These are phyloP conservation scores for Takifugu ocellatus DNA, from an alignment of 2,797 vertebrate species.

Conservation along the genomic window DNA sequence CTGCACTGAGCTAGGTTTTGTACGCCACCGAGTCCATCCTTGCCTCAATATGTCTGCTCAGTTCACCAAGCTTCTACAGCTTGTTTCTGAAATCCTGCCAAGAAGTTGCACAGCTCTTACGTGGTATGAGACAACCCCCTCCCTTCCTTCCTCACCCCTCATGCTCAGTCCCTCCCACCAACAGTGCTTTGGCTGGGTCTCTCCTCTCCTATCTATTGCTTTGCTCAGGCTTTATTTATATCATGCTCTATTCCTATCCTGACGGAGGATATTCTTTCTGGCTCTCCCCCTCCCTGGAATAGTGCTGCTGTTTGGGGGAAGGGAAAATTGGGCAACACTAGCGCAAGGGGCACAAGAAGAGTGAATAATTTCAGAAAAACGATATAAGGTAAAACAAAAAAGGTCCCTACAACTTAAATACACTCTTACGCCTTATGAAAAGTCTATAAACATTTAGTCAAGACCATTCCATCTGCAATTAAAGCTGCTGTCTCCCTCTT, in stretches of 20 bases:
- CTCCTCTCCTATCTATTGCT: slow-evolving; percentile 66
- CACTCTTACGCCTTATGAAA: slow-evolving; percentile 45
- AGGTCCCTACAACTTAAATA: slow-evolving; percentile 30
- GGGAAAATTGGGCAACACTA: slow-evolving; percentile 28
- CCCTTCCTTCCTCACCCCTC: slow-evolving; percentile 61
- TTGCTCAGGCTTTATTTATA: slow-evolving; percentile 75
- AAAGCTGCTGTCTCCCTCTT: slow-evolving; percentile 49
- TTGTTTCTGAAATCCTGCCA: slow-evolving; percentile 87
- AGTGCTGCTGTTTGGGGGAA: slow-evolving; percentile 46
- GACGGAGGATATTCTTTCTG: slow-evolving; percentile 54
- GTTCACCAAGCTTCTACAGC: slow-evolving; percentile 78
- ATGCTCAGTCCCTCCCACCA: slow-evolving; percentile 63
- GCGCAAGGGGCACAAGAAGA: slow-evolving; percentile 30
- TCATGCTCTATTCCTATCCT: slow-evolving; percentile 68
- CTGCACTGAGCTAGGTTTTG: slow-evolving; percentile 80
- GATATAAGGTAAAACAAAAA: slow-evolving; percentile 48
- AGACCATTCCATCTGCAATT: slow-evolving; percentile 64
- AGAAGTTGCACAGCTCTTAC: slow-evolving; percentile 79
- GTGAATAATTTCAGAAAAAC: slow-evolving; percentile 20
- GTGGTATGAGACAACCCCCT: slow-evolving; percentile 64
- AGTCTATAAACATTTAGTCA: slow-evolving; percentile 67
- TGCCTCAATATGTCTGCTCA: slow-evolving; percentile 84
- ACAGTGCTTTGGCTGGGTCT: slow-evolving; percentile 63
- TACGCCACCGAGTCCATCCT: slow-evolving; percentile 79
- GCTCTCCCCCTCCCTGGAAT: slow-evolving; percentile 48